These are phyloP conservation scores for Cirrhinus molitorella DNA, from an alignment of 2,797 vertebrate species.

Conservation along the genomic window DNA sequence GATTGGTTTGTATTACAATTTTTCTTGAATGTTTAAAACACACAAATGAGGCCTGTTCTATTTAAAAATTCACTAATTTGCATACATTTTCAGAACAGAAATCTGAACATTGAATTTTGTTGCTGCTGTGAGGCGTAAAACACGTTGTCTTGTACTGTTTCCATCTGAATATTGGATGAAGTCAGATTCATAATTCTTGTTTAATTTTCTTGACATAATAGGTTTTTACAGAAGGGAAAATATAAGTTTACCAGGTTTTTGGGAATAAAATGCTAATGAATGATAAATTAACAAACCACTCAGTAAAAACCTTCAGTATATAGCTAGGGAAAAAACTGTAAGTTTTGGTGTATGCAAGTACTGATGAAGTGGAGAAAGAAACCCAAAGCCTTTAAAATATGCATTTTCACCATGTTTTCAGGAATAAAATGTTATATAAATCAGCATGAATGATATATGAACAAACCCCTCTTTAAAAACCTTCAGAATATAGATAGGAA, in stretches of 20 bases:
- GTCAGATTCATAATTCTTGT: not conserved
- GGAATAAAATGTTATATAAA: too few relatives aligned
- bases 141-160: not conserved
- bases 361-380: too few relatives aligned
- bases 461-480: not conserved
- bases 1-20: not conserved
- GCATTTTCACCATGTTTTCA: too few relatives aligned
- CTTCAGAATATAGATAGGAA: not conserved
- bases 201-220: not conserved
- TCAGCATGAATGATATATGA: not conserved
- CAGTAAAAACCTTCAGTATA: not conserved
- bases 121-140: not conserved
- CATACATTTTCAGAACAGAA: not conserved
- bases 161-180: not conserved
- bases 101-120: not conserved
- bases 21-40: not conserved
- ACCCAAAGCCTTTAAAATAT: too few relatives aligned
- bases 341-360: too few relatives aligned
- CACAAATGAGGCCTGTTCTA: not conserved
- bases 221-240: not conserved
- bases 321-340: not conserved
- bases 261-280: not conserved
- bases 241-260: not conserved
- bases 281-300: not conserved
- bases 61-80: not conserved